Percentiles rank a stretch among this genome's conserved stretches.
phyloP scores from a whole-genome alignment of 2,797 vertebrate species.

The Phalanger gymnotis region DNA sequence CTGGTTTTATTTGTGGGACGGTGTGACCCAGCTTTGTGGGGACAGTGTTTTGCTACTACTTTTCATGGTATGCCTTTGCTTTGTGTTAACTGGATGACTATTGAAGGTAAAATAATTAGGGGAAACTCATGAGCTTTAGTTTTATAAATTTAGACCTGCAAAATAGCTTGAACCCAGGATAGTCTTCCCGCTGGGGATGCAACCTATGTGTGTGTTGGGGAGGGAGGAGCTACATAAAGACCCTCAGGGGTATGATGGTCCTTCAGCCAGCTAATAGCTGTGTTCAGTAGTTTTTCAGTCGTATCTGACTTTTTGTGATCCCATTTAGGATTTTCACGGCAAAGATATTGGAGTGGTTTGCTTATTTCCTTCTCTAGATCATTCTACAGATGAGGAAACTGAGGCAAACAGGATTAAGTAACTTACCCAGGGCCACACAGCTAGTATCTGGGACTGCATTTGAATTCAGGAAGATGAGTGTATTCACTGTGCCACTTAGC shows the following conservation, averaged over 20 bases:
- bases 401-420: not conserved
- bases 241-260: not conserved
- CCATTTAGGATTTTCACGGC: not conserved
- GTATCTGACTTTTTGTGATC: not conserved
- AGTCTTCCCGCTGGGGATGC: not conserved
- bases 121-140: not conserved
- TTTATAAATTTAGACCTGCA: not conserved
- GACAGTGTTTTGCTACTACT: not conserved
- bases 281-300: not conserved
- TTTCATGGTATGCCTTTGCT: not conserved
- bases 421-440: not conserved
- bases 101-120: not conserved
- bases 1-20: not conserved
- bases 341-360: not conserved
- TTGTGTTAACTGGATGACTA: not conserved
- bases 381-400: not conserved
- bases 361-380: not conserved
- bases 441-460: not conserved
- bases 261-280: not conserved
- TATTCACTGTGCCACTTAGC: no score
- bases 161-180: not conserved
- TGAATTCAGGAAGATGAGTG: not conserved
- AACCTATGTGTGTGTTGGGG: no score
- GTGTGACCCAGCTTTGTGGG: not conserved
- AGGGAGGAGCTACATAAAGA: not conserved